Conservation (phyloP, 2,113 vertebrate species). For the Gorilla gorilla region DNA sequence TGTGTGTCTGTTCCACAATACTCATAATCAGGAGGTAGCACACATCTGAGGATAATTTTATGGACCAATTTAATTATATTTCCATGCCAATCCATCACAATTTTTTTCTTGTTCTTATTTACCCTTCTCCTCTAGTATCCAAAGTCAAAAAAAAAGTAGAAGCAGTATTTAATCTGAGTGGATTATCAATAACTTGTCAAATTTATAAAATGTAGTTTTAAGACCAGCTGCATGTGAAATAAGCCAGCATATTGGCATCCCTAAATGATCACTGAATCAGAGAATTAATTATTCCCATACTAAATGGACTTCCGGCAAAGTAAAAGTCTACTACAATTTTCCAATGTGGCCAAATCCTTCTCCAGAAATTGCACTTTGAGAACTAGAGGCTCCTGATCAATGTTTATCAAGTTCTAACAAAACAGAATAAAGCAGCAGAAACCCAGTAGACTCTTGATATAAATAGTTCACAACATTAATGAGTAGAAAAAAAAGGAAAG, state of each 20-base stretch:
- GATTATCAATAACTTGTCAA: slow-evolving; percentile 30
- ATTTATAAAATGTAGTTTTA: neutral
- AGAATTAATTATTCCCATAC: neutral
- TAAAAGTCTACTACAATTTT: slow-evolving; percentile 5
- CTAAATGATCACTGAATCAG: slow-evolving; percentile 12
- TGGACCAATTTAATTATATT: neutral
- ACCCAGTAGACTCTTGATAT: neutral
- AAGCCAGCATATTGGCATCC: neutral
- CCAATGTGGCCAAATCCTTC: neutral
- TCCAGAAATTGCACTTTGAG: slow-evolving; percentile 7
- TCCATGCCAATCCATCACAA: neutral
- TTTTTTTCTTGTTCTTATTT: slow-evolving; percentile 13
- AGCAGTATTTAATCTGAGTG: neutral
- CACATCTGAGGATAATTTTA: neutral
- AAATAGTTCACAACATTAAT: neutral
- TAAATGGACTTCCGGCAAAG: neutral
- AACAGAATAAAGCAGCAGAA: slow-evolving; percentile 25
- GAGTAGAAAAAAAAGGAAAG: neutral
- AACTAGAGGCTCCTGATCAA: neutral
- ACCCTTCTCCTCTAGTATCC: neutral
- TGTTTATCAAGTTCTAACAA: slow-evolving; percentile 14
- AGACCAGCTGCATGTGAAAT: slow-evolving; percentile 6
- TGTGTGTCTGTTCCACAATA: neutral
- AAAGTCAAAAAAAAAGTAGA: neutral
- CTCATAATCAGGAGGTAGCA: neutral